Evolutionary conservation across 2,797 vertebrate species (phyloP).

Genomic region (Chanos chanos): DNA sequence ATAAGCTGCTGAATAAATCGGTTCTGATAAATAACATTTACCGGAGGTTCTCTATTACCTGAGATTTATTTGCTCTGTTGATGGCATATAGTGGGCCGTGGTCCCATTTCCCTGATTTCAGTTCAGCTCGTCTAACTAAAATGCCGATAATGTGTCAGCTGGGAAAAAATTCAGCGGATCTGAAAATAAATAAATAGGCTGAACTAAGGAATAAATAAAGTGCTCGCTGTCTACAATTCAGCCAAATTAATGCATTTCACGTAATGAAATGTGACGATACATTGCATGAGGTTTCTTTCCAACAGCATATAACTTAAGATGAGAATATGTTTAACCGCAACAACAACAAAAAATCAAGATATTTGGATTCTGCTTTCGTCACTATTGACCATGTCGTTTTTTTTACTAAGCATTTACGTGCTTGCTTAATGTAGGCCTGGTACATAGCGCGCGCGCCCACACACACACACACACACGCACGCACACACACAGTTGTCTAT

Average conservation of each 20-base stretch:
- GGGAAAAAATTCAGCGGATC: conserved; percentile 39
- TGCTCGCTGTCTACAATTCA: conserved; percentile 31
- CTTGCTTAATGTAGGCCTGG: not conserved
- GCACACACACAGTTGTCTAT: no score
- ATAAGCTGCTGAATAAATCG: no score
- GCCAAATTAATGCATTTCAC: conserved; percentile 35
- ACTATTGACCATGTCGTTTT: no score
- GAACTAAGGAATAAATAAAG: conserved; percentile 38
- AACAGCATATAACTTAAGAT: not conserved
- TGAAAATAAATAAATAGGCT: conserved; percentile 34
- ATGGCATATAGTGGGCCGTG: conserved; percentile 21
- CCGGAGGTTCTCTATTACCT: conserved; percentile 8
- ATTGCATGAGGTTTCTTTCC: conserved; percentile 11
- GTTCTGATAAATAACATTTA: no score
- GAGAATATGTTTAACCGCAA: not conserved
- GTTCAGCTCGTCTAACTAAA: conserved; percentile 37
- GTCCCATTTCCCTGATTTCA: conserved; percentile 35
- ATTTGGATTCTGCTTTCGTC: no score
- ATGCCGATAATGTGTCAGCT: conserved; percentile 41
- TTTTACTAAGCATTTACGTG: no score
- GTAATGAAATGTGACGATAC: conserved; percentile 35
- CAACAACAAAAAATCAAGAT: not conserved
- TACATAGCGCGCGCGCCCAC: not conserved
- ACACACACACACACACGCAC: no score
- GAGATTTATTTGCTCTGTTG: conserved; percentile 12